Percentiles rank a stretch among this genome's conserved stretches.
phyloP scores from a whole-genome alignment of 2,113 vertebrate genomes.

The Poeciliopsis occidentalis region DNA sequence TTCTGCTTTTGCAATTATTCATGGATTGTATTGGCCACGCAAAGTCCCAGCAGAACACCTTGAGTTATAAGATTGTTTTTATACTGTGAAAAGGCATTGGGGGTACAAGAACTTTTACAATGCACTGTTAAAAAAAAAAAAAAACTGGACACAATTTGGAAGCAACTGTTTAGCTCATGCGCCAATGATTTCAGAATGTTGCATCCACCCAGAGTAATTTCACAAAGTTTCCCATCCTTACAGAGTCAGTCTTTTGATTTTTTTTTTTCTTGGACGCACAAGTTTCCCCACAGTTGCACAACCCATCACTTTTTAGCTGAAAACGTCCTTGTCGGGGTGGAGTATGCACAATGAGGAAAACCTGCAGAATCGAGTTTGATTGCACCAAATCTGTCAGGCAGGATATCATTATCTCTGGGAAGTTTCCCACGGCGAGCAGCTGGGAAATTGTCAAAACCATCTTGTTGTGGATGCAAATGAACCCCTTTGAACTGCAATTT shows the following conservation, averaged over 20 bases:
- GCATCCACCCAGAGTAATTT: conserved; percentile 19
- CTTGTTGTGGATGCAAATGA: conserved; percentile 80
- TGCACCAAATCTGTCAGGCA: conserved; percentile 72
- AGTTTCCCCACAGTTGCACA: conserved; percentile 20
- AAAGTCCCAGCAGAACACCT: too few relatives aligned
- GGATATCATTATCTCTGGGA: conserved; percentile 71
- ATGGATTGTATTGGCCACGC: too few relatives aligned
- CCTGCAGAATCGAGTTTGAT: conserved; percentile 66
- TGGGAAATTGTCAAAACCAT: conserved; percentile 79
- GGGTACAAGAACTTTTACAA: too few relatives aligned
- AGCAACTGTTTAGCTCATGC: background rate
- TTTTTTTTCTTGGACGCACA: conserved; percentile 40
- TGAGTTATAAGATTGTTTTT: too few relatives aligned
- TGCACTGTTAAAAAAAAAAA: too few relatives aligned
- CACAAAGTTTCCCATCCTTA: conserved; percentile 9
- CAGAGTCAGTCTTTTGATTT: conserved; percentile 4
- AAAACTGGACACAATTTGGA: background rate
- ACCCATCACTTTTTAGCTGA: conserved; percentile 27
- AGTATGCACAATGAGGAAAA: conserved; percentile 46
- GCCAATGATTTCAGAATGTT: conserved; percentile 5
- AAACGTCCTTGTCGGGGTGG: conserved; percentile 52
- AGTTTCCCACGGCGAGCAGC: conserved; percentile 76
- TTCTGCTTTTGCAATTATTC: too few relatives aligned
- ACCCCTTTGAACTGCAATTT: conserved; percentile 72
- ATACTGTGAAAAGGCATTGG: too few relatives aligned